Evolutionary conservation across 2,113 vertebrate species (phyloP).

Genomic region (Myrmecobius fasciatus): DNA sequence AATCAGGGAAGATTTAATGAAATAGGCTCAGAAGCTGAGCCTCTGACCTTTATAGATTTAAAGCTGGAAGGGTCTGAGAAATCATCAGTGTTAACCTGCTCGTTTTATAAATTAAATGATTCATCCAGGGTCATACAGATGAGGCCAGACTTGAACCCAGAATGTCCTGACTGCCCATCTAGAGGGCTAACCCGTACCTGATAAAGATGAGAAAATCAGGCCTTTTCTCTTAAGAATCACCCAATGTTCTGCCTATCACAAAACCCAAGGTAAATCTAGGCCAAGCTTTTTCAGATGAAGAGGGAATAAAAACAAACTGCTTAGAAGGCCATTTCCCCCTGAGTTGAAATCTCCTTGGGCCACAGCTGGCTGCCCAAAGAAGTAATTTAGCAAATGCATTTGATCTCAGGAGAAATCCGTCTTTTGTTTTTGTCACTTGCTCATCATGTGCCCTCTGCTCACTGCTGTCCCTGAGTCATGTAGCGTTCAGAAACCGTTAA

Average conservation of each 20-base stretch:
- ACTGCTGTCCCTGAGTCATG: neutral
- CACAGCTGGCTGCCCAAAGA: conserved; percentile 64
- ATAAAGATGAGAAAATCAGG: neutral
- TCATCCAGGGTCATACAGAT: neutral
- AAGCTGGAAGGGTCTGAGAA: neutral
- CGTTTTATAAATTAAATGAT: neutral
- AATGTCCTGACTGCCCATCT: neutral
- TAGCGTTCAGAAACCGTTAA: conserved; percentile 22
- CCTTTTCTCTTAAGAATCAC: neutral
- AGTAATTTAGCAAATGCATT: conserved; percentile 68
- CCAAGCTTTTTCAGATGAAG: conserved; percentile 32
- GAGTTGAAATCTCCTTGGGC: conserved; percentile 42
- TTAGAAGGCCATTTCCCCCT: conserved; percentile 61
- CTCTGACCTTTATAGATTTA: neutral
- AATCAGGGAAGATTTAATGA: neutral
- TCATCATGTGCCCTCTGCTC: neutral
- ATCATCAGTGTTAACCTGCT: neutral
- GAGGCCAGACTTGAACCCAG: neutral
- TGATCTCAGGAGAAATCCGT: conserved; percentile 47
- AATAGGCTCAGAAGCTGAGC: neutral
- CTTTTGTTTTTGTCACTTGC: conserved; percentile 65
- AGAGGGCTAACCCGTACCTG: neutral
- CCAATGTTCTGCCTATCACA: neutral
- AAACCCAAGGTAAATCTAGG: neutral
- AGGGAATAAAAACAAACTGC: conserved; percentile 55